phyloP scores from a whole-genome alignment of 2,797 vertebrate genomes.

The Manis javanica region DNA sequence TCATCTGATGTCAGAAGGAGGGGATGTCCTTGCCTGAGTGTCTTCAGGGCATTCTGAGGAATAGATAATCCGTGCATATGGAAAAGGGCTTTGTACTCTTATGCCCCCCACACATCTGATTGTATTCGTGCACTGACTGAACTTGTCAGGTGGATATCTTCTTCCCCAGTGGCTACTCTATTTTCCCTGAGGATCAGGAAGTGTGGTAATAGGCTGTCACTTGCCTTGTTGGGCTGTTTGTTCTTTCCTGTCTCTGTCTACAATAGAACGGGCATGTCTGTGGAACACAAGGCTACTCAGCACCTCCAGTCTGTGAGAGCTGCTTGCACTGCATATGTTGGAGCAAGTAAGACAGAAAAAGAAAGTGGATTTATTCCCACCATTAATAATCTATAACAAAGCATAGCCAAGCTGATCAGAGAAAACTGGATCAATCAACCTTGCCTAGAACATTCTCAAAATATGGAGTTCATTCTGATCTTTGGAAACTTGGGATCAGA shows the following conservation, averaged over 20 bases:
- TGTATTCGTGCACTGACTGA: neutral
- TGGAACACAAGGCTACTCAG: neutral
- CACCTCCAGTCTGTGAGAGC: neutral
- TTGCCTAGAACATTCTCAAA: neutral
- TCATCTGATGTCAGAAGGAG: neutral
- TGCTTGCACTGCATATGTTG: neutral
- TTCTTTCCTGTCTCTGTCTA: neutral
- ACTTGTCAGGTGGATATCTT: neutral
- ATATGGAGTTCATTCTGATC: neutral
- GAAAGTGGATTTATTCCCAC: neutral
- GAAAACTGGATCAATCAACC: neutral
- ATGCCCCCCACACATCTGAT: neutral
- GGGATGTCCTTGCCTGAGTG: neutral
- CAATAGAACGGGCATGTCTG: neutral
- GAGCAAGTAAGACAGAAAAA: neutral
- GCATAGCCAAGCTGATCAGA: neutral
- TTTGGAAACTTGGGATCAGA: neutral
- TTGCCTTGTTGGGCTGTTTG: neutral
- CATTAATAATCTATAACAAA: neutral
- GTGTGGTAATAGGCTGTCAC: neutral
- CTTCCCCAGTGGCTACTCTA: neutral
- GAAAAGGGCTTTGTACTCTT: neutral
- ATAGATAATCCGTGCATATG: neutral
- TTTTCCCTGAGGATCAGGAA: neutral
- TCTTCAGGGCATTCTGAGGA: neutral